Conservation (phyloP, 2,113 vertebrate genomes). For the Piprites chloris region DNA sequence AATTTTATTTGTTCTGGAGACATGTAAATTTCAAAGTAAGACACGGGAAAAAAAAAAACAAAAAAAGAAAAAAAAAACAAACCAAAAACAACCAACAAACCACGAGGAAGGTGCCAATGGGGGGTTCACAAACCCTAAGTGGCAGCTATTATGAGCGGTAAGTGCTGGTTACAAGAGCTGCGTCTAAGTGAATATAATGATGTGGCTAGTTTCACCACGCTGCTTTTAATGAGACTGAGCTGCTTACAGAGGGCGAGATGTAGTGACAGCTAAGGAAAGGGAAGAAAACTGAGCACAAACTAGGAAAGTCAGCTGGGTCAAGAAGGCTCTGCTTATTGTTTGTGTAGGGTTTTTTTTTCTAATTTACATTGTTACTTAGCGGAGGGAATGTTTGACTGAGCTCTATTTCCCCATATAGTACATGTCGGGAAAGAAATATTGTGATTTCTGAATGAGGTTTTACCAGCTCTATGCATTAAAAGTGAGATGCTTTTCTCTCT, state of each 20-base stretch:
- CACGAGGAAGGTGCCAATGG: slow-evolving; percentile 29
- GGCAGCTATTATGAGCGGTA: slow-evolving; percentile 42
- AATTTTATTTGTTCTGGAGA: slow-evolving; percentile 80
- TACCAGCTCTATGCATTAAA: neutral
- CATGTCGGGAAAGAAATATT: neutral
- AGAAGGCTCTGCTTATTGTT: slow-evolving; percentile 3
- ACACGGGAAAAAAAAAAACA: neutral
- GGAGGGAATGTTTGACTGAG: neutral
- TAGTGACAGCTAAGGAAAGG: slow-evolving; percentile 11
- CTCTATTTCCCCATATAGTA: slow-evolving; percentile 24
- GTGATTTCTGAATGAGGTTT: slow-evolving; percentile 17
- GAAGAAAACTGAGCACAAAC: slow-evolving; percentile 21
- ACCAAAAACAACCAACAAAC: neutral
- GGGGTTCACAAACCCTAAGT: slow-evolving; percentile 54
- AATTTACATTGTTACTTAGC: neutral
- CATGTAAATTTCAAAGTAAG: slow-evolving; percentile 75
- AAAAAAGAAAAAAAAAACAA: neutral
- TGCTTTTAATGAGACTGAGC: slow-evolving; percentile 72
- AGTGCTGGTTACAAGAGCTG: slow-evolving; percentile 53
- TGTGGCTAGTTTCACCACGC: slow-evolving; percentile 68
- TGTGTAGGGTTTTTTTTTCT: neutral
- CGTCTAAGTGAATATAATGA: slow-evolving; percentile 69
- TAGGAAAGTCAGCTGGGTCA: slow-evolving; percentile 41
- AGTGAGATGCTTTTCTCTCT: neutral
- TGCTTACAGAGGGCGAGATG: slow-evolving; percentile 1